Conservation (phyloP, 2,888 invertebrate species). For the Perdita meconis region DNA sequence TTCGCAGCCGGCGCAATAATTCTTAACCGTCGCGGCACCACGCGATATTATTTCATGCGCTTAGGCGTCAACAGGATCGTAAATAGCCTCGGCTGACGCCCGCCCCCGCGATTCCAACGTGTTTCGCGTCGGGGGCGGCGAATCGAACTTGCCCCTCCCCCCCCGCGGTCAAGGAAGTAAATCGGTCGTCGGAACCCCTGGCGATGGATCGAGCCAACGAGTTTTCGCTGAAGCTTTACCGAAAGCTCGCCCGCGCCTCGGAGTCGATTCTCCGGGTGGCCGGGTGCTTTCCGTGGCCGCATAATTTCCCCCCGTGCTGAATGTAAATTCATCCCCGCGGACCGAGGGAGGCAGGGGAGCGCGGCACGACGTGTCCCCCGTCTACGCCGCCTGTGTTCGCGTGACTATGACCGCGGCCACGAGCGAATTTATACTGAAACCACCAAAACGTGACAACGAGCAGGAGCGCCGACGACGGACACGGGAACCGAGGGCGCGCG, state of each 20-base stretch:
- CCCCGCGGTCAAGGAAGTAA: background rate
- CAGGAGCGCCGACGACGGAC: slow-evolving; percentile 55
- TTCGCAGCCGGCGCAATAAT: slow-evolving; percentile 60
- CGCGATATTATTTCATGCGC: slow-evolving; percentile 72
- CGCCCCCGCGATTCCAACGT: slow-evolving; percentile 33
- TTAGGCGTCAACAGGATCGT: slow-evolving; percentile 63
- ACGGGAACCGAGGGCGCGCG: slow-evolving; percentile 23
- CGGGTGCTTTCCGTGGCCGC: slow-evolving; percentile 59
- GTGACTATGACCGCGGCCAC: slow-evolving; percentile 67
- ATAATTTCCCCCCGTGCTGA: slow-evolving; percentile 66
- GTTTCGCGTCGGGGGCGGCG: background rate
- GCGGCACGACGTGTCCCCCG: slow-evolving; percentile 37
- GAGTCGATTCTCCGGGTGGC: slow-evolving; percentile 9
- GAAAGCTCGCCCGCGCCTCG: slow-evolving; percentile 30
- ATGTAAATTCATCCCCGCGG: slow-evolving; percentile 68
- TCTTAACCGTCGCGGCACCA: slow-evolving; percentile 63
- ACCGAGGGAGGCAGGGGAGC: too few relatives aligned
- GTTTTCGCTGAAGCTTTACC: slow-evolving; percentile 29
- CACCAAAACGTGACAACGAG: slow-evolving; percentile 71
- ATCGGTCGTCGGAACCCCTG: background rate
- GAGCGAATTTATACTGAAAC: slow-evolving; percentile 69
- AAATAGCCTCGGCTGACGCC: slow-evolving; percentile 52
- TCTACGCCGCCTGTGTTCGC: slow-evolving; percentile 60
- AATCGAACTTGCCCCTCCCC: slow-evolving; percentile 25
- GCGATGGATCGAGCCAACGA: slow-evolving; percentile 19